Evolutionary conservation across 1,140 invertebrate genomes (phyloP).

Genomic region (Vanessa tameamea): DNA sequence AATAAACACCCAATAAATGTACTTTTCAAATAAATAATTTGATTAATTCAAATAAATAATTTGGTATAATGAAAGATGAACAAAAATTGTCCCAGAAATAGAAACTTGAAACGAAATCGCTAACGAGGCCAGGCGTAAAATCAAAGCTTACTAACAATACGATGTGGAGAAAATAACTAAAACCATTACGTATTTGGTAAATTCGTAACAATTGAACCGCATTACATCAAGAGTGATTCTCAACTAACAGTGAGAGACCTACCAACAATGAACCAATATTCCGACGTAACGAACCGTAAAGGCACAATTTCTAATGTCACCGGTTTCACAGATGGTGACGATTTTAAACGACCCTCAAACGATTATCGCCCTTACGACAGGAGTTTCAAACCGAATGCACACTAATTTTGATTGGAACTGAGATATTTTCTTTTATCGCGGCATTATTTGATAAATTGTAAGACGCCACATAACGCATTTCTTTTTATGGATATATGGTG

Average conservation of each 20-base stretch:
- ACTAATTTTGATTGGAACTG: neutral
- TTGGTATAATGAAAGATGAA: neutral
- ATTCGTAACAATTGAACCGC: slow-evolving; percentile 23
- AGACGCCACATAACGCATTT: neutral
- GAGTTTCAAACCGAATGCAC: neutral
- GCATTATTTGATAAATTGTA: slow-evolving; percentile 4
- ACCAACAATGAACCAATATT: slow-evolving; percentile 64
- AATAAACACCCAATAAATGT: too few species aligned
- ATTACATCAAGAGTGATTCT: slow-evolving; percentile 43
- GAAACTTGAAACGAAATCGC: slow-evolving; percentile 18
- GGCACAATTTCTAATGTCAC: slow-evolving; percentile 51
- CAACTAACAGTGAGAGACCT: slow-evolving; percentile 44
- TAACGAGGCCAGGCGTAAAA: slow-evolving; percentile 23
- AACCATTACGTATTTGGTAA: slow-evolving; percentile 5
- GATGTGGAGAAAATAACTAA: slow-evolving; percentile 17
- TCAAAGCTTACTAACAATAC: slow-evolving; percentile 22
- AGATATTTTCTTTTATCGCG: slow-evolving; percentile 3
- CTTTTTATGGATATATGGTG: neutral
- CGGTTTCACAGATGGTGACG: slow-evolving; percentile 55
- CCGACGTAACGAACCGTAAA: slow-evolving; percentile 57
- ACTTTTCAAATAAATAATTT: too few species aligned
- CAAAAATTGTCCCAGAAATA: neutral
- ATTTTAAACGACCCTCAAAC: slow-evolving; percentile 49
- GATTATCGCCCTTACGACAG: slow-evolving; percentile 47
- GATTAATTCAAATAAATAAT: too few species aligned